Conservation (phyloP, 1,140 invertebrate genomes). For the Brachionus calyciflorus region DNA sequence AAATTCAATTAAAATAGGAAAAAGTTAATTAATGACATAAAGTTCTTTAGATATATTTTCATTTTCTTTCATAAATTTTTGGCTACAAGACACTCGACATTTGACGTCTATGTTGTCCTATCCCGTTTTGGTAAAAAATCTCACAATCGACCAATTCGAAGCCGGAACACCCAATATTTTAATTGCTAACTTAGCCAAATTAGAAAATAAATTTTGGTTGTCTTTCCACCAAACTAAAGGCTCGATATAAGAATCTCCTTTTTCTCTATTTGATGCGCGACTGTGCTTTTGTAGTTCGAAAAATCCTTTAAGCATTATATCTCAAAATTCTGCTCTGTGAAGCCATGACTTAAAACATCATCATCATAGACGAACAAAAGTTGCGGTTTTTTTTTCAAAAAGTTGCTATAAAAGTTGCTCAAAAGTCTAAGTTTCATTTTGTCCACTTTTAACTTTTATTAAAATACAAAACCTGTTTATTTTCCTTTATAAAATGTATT, state of each 20-base stretch:
- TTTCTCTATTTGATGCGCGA: background rate
- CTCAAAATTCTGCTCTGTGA: background rate
- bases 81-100: too few relatives aligned
- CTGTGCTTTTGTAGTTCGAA: background rate
- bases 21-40: too few relatives aligned
- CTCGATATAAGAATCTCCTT: background rate
- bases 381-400: too few relatives aligned
- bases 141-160: background rate
- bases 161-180: background rate
- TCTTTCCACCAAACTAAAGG: background rate
- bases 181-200: background rate
- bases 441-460: too few relatives aligned
- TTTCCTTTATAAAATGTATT: too few relatives aligned
- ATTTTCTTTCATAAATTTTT: too few relatives aligned
- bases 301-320: background rate
- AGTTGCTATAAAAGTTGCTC: too few relatives aligned
- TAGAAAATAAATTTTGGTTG: background rate
- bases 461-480: too few relatives aligned
- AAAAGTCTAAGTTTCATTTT: too few relatives aligned
- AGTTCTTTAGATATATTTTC: too few relatives aligned
- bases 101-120: background rate
- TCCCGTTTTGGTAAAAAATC: background rate
- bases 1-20: too few relatives aligned
- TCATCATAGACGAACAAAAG: background rate
- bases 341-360: background rate